phyloP scores from a whole-genome alignment of 2,888 invertebrate genomes.

The Eilema depressum region DNA sequence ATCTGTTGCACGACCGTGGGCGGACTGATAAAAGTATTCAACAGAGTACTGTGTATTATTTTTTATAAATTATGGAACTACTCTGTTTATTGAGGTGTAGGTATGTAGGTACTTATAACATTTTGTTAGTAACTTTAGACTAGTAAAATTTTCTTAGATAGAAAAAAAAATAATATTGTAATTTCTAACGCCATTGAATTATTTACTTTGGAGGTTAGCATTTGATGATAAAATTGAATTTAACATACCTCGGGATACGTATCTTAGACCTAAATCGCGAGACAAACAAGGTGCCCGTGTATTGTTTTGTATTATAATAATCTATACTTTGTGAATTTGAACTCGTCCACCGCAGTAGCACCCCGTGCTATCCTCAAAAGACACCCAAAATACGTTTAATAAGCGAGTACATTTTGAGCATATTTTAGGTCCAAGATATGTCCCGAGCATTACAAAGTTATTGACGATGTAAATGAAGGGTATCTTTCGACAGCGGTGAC shows the following conservation, averaged over 20 bases:
- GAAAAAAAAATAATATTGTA: not conserved
- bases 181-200: not conserved
- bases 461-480: not conserved
- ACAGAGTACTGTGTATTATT: conserved; percentile 6
- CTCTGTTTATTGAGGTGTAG: not conserved
- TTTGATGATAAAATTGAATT: not conserved
- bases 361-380: too few species aligned
- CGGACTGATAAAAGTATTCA: conserved; percentile 28
- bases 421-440: too few species aligned
- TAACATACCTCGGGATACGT: too few species aligned
- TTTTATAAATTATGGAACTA: not conserved
- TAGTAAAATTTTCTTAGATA: too few species aligned
- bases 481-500: not conserved
- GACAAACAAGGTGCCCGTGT: too few species aligned
- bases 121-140: not conserved
- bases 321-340: too few species aligned
- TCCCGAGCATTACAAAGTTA: too few species aligned
- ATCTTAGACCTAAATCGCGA: too few species aligned
- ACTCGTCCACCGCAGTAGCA: too few species aligned
- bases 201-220: not conserved
- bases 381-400: too few species aligned
- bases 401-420: too few species aligned
- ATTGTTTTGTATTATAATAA: too few species aligned
- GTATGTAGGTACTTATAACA: not conserved
- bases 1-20: conserved; percentile 39